Evolutionary conservation across 1,140 invertebrate species (phyloP).

Genomic region (Drosophila saltans): DNA sequence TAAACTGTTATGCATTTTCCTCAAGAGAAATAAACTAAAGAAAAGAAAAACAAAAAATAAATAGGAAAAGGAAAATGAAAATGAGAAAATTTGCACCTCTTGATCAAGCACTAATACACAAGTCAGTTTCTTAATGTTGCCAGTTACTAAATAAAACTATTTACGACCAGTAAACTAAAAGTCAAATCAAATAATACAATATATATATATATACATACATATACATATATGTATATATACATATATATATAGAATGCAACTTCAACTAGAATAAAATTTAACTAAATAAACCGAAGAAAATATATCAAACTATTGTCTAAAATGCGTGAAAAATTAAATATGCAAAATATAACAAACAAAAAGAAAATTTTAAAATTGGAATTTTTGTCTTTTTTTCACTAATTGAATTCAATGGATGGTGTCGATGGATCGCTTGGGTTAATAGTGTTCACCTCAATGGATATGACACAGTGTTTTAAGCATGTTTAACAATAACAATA

Average conservation of each 20-base stretch:
- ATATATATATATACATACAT: conserved; percentile 11
- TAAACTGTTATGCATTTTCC: background rate
- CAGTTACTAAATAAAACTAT: conserved; percentile 42
- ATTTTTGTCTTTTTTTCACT: too few species aligned
- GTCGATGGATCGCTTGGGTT: background rate
- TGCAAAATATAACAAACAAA: conserved; percentile 41
- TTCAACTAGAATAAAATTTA: conserved; percentile 44
- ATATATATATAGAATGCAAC: conserved; percentile 31
- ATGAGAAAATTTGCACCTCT: conserved; percentile 14
- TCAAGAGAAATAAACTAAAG: conserved; percentile 3
- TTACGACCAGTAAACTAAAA: conserved; percentile 24
- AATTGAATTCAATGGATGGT: conserved; percentile 14
- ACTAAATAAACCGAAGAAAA: conserved; percentile 39
- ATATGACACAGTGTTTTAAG: conserved; percentile 2
- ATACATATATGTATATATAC: conserved; percentile 6
- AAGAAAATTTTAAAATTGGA: conserved; percentile 7
- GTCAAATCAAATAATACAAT: conserved; percentile 4
- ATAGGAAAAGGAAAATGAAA: background rate
- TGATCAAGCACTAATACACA: conserved; percentile 38
- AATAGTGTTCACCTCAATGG: background rate
- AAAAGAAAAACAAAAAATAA: conserved; percentile 6
- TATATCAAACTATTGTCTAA: conserved; percentile 56
- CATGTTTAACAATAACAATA: conserved; percentile 25
- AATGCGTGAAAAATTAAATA: conserved; percentile 49
- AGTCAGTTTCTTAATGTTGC: conserved; percentile 55